Base-by-base conservation (phyloP, 2,797 vertebrate species). In the Simalia tracyae region DNA sequence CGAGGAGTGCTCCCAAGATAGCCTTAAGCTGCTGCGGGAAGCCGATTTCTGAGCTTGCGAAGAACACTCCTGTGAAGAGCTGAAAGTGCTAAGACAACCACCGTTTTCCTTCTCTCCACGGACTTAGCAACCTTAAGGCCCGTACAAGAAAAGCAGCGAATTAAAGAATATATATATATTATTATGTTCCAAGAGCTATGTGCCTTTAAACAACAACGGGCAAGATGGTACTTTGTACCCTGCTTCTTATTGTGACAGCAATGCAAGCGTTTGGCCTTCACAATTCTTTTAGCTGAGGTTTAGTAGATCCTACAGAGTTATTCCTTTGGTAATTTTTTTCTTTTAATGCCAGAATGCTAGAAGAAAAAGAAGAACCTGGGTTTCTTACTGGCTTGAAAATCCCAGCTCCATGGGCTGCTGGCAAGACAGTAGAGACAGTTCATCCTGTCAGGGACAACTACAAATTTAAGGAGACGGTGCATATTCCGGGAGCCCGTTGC, bases 381-480 rank as follows among this genome's bases (percentile, higher is more conserved):
- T 99, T 99, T 96, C 97, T 99, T 86, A 99, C 99, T 2, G 99
- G 99, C 66, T 97, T 99, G 95, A 99, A 99, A 97, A 99, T 99
- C 93, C 99, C 99, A 89, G 99, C 99, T 94, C 99, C 99, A 0
- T 99, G 99, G 99, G 99, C 99, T 95, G 99, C 99, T 88, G 99
- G 99, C 89, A 99, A 99, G 96, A 99, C 99, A 0, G 99, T 99
- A 81, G 99, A 99, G 97, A 99, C 99, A 0, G 98, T 99, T 36
- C 99, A 99, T 93, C 99, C 99, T 0, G 99, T 99, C 93, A 98
- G 99, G 96, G 99, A 99, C 97, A 99, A 99, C 95, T 99, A 99
- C 94, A 99, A 99, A 92, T 99, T 99, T 97, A 99, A 99, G 95
- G 99, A 99, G 96, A 99, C 99, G 0, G 99, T 99, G 2, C 99